Conservation (phyloP, 2,113 vertebrate species). For the Cyrtonyx montezumae region DNA sequence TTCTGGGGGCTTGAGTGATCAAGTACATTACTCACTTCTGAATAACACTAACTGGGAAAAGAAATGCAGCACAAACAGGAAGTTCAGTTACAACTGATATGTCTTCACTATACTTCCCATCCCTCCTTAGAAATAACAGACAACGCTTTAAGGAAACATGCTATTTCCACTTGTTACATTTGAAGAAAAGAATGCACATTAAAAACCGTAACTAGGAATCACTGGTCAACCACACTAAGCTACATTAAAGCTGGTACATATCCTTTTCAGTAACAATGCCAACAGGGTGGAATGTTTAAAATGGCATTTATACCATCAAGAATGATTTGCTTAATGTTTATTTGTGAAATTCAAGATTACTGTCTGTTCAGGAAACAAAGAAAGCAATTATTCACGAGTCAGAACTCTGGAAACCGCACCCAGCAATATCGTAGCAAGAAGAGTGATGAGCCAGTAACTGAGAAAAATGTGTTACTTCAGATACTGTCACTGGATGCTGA, state of each 20-base stretch:
- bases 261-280: slow-evolving; percentile 31
- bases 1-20: neutral
- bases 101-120: neutral
- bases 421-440: neutral
- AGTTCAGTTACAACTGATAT: neutral
- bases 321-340: slow-evolving; percentile 11
- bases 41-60: neutral
- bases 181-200: slow-evolving; percentile 45
- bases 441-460: neutral
- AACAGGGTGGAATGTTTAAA: slow-evolving; percentile 30
- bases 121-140: neutral
- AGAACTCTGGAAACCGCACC: neutral
- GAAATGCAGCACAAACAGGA: neutral
- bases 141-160: neutral
- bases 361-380: slow-evolving; percentile 18
- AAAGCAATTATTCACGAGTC: slow-evolving; percentile 13
- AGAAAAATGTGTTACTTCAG: slow-evolving; percentile 1
- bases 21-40: neutral
- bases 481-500: neutral
- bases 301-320: slow-evolving; percentile 25
- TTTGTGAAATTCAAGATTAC: slow-evolving; percentile 31
- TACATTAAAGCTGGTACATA: neutral
- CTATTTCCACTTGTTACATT: slow-evolving; percentile 20
- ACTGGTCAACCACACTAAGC: slow-evolving; percentile 18
- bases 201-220: slow-evolving; percentile 22